A percentile compares a stretch with the other conserved stretches of the same genome.
phyloP scores from a whole-genome alignment of 2,888 invertebrate species.

The Neocrepidodera transversa region DNA sequence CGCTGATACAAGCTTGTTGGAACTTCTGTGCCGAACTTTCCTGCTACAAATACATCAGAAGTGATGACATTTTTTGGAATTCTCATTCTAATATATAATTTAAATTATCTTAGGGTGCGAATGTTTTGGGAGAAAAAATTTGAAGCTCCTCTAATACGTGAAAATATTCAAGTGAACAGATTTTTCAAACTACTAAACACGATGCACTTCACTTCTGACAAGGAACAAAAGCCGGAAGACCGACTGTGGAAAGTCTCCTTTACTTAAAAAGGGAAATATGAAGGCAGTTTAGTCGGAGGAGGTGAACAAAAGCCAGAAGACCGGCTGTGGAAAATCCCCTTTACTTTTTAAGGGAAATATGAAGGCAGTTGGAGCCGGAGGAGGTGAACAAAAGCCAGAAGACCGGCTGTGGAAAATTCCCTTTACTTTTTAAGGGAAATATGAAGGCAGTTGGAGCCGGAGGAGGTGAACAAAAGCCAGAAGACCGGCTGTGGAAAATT shows the following conservation, averaged over 20 bases:
- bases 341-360: neutral
- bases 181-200: neutral
- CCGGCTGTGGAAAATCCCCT: conserved; percentile 1
- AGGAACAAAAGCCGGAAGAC: neutral
- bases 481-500: too few relatives aligned
- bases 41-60: conserved; percentile 3
- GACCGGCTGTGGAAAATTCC: conserved; percentile 1
- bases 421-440: neutral
- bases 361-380: neutral
- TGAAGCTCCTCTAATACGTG: neutral
- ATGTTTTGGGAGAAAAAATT: conserved; percentile 8
- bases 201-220: neutral
- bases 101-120: neutral
- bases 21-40: neutral
- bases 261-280: too few relatives aligned
- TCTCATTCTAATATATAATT: neutral
- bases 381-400: neutral
- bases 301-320: neutral
- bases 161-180: neutral
- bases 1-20: too few relatives aligned
- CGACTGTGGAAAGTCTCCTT: conserved; percentile 1
- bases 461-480: neutral
- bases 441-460: neutral
- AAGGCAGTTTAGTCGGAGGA: too few relatives aligned
- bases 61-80: neutral